Evolutionary conservation across 2,888 invertebrate species (phyloP).

Genomic region (Trisateles emortualis): DNA sequence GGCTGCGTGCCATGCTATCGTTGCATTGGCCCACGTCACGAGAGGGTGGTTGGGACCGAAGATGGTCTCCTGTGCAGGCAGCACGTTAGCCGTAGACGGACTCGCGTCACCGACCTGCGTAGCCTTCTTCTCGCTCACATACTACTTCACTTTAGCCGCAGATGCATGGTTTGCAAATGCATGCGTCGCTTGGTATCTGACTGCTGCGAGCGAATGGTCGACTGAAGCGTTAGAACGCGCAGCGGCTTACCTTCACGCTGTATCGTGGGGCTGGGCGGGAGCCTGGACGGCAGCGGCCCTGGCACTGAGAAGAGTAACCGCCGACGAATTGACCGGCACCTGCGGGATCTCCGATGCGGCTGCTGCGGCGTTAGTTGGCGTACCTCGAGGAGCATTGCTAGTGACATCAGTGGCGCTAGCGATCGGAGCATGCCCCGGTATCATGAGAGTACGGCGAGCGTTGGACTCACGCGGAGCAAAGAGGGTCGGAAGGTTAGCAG

Average conservation of each 20-base stretch:
- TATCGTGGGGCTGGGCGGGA: conserved; percentile 95
- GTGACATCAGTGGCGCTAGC: conserved; percentile 91
- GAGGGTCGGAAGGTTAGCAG: conserved; percentile 90
- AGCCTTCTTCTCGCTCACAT: conserved; percentile 91
- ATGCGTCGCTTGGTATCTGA: conserved; percentile 95
- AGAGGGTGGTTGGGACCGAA: conserved; percentile 88
- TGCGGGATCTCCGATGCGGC: conserved; percentile 90
- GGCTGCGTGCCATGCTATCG: conserved; percentile 94
- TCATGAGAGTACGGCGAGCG: conserved; percentile 90
- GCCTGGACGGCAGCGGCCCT: conserved; percentile 94
- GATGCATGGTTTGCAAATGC: conserved; percentile 96
- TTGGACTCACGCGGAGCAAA: conserved; percentile 88
- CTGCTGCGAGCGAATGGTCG: conserved; percentile 97
- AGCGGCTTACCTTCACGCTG: conserved; percentile 94
- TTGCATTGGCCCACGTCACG: conserved; percentile 91
- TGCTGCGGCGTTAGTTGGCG: conserved; percentile 87
- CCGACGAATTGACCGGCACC: conserved; percentile 93
- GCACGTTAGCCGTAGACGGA: conserved; percentile 80
- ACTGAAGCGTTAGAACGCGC: conserved; percentile 96
- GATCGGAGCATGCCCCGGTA: conserved; percentile 91
- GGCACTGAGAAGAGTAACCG: conserved; percentile 92
- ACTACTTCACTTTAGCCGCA: conserved; percentile 93
- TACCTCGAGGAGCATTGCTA: conserved; percentile 88
- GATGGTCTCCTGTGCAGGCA: conserved; percentile 68
- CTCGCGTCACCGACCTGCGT: conserved; percentile 88